phyloP scores from a whole-genome alignment of 2,113 vertebrate species.

The Tragulus kanchil region DNA sequence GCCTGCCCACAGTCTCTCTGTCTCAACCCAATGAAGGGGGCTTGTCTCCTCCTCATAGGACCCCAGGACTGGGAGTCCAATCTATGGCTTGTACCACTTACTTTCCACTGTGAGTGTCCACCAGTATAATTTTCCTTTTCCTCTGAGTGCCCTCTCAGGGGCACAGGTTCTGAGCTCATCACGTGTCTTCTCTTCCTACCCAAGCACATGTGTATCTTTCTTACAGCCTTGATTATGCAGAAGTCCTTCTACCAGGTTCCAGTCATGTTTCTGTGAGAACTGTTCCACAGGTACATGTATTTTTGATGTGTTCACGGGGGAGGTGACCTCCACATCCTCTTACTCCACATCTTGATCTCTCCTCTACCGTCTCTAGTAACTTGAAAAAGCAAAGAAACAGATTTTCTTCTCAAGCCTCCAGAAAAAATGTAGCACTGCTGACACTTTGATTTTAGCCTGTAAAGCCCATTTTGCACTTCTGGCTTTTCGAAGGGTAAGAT shows the following conservation, averaged over 20 bases:
- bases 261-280: background rate
- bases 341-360: background rate
- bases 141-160: background rate
- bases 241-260: background rate
- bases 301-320: background rate
- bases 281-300: background rate
- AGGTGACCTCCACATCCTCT: background rate
- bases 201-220: background rate
- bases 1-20: background rate
- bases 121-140: background rate
- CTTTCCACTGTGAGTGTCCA: background rate
- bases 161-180: background rate
- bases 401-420: background rate
- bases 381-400: background rate
- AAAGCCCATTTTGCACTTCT: background rate
- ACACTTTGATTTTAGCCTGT: background rate
- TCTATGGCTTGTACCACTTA: background rate
- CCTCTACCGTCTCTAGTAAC: background rate
- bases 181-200: background rate
- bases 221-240: background rate
- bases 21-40: background rate
- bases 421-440: background rate
- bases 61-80: background rate
- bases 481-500: background rate
- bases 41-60: background rate